phyloP scores from a whole-genome alignment of 2,797 vertebrate genomes.

The Pteronotus mesoamericanus region DNA sequence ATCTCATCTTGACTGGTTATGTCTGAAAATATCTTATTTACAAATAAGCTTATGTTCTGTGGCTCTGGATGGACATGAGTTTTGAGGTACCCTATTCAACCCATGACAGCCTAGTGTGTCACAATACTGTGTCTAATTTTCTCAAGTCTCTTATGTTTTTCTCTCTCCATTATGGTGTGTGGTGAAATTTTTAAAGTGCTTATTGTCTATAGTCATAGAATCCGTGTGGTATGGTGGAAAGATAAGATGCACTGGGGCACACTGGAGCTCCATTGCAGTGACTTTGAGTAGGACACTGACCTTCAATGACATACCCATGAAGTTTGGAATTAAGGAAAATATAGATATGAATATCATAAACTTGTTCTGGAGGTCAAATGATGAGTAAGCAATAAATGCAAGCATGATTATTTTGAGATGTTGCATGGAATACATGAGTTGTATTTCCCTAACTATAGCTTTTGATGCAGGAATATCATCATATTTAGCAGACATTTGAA shows the following conservation, averaged over 20 bases:
- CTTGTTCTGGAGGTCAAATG: neutral
- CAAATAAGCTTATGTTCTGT: neutral
- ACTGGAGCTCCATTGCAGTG: no score
- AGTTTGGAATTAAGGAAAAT: neutral
- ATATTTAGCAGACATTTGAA: neutral
- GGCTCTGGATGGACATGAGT: neutral
- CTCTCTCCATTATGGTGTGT: neutral
- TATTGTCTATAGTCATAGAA: rapidly evolving
- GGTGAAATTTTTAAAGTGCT: neutral
- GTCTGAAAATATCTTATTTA: neutral
- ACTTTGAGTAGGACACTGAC: neutral
- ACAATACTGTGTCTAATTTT: neutral
- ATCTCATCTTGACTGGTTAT: neutral
- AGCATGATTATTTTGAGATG: neutral
- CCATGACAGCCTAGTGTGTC: neutral
- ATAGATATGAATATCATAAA: neutral
- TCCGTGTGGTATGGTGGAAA: rapidly evolving
- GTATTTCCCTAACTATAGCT: neutral
- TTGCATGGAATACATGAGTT: neutral
- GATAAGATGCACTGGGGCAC: rapidly evolving
- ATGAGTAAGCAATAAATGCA: neutral
- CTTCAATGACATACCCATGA: neutral
- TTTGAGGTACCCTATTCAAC: neutral
- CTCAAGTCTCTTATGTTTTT: rapidly evolving
- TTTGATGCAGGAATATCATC: no score